Percentiles rank a stretch among this genome's conserved stretches.
Conservation (phyloP, 2,797 vertebrate genomes). For the Trematomus bernacchii region DNA sequence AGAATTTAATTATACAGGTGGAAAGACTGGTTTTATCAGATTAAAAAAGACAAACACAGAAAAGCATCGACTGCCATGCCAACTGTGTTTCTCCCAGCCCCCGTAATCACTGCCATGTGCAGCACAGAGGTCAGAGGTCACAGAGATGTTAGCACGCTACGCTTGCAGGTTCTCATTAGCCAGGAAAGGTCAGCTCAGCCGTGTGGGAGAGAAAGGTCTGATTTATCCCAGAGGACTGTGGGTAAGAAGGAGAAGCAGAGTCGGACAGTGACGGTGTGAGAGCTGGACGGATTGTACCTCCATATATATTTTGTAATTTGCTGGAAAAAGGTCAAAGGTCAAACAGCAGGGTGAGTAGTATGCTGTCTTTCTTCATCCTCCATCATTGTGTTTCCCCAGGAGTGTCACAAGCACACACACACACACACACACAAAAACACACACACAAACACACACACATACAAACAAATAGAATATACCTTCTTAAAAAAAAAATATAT, state of each 20-base stretch:
- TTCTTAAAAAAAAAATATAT: too few relatives aligned
- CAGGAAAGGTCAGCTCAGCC: constrained; percentile 11
- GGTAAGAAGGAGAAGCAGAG: constrained; percentile 10
- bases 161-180: constrained; percentile 31
- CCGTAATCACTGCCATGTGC: constrained; percentile 48
- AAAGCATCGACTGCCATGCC: not conserved
- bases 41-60: not conserved
- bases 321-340: constrained; percentile 22
- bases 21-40: not conserved
- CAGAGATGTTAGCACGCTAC: constrained; percentile 10
- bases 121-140: constrained; percentile 43
- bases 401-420: not conserved
- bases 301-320: not conserved
- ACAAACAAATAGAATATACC: too few relatives aligned
- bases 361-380: not conserved
- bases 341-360: not conserved
- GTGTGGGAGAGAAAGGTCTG: constrained; percentile 8
- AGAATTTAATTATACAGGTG: not conserved
- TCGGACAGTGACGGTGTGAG: not conserved
- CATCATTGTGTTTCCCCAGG: not conserved
- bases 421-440: too few relatives aligned
- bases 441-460: too few relatives aligned
- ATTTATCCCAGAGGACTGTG: constrained; percentile 33
- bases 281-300: not conserved
- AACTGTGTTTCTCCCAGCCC: not conserved